Conservation (phyloP, 2,797 vertebrate species). For the Hydrocynus forskahlii region DNA sequence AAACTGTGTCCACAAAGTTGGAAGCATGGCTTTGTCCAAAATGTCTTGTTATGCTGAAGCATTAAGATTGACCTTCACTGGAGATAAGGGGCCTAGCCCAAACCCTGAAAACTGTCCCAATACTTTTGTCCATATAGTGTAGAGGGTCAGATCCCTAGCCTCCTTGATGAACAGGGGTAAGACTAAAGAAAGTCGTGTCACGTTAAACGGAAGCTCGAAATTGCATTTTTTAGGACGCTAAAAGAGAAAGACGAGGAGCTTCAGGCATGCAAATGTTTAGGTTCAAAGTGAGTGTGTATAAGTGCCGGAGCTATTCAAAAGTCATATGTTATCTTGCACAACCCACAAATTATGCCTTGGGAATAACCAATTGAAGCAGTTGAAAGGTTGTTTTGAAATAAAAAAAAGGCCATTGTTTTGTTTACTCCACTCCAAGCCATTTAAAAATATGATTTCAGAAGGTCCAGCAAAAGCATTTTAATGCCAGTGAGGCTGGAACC, state of each 20-base stretch:
- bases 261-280: background rate
- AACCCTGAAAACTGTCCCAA: no score
- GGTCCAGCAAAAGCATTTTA: background rate
- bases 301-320: constrained; percentile 10
- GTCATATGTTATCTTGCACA: constrained; percentile 22
- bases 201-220: no score
- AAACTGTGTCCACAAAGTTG: no score
- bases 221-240: no score
- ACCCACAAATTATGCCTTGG: background rate
- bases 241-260: background rate
- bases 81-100: no score
- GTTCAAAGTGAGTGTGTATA: background rate
- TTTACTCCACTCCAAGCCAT: background rate
- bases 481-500: background rate
- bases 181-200: no score
- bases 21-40: no score
- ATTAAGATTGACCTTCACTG: no score
- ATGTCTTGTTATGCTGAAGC: no score
- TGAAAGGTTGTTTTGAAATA: background rate
- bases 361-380: constrained; percentile 7
- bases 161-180: no score
- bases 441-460: constrained; percentile 4
- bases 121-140: no score
- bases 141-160: no score
- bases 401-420: background rate